A percentile compares a stretch with the other conserved stretches of the same genome.
phyloP scores from a whole-genome alignment of 2,113 vertebrate genomes.

The Lepus timidus region DNA sequence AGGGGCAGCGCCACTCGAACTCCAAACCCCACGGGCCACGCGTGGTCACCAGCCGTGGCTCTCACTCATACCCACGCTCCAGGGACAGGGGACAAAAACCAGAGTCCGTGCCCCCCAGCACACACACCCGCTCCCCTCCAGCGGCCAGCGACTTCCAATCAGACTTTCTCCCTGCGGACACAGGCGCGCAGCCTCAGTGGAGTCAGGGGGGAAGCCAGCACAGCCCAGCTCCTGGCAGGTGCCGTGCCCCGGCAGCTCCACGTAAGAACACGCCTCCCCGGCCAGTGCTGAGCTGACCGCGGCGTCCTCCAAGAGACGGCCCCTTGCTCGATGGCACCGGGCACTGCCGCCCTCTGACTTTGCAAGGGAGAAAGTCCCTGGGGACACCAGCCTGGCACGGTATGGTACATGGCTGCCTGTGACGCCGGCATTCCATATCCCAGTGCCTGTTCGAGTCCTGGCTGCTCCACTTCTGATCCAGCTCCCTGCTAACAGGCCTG shows the following conservation, averaged over 20 bases:
- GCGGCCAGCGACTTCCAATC: fast-evolving
- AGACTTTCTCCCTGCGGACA: neutral
- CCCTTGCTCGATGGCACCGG: fast-evolving
- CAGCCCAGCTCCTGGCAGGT: fast-evolving
- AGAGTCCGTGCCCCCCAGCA: too few relatives aligned
- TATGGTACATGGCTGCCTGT: too few relatives aligned
- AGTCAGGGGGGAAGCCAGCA: fast-evolving
- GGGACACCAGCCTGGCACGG: neutral
- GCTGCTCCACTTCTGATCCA: too few relatives aligned
- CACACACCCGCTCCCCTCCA: neutral
- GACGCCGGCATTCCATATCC: too few relatives aligned
- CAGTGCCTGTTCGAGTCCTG: too few relatives aligned
- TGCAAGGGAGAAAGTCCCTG: too few relatives aligned
- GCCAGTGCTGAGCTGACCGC: too few relatives aligned
- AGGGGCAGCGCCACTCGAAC: fast-evolving
- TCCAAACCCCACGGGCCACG: too few relatives aligned
- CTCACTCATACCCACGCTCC: fast-evolving
- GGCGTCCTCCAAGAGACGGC: fast-evolving
- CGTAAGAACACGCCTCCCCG: too few relatives aligned
- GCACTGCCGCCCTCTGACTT: neutral
- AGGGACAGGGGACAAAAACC: fast-evolving
- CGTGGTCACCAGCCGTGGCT: fast-evolving
- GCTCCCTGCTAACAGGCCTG: too few relatives aligned
- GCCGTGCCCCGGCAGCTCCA: too few relatives aligned
- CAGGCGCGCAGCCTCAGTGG: fast-evolving